Evolutionary conservation across 2,113 vertebrate genomes (phyloP).

Genomic region (Delphinapterus leucas): DNA sequence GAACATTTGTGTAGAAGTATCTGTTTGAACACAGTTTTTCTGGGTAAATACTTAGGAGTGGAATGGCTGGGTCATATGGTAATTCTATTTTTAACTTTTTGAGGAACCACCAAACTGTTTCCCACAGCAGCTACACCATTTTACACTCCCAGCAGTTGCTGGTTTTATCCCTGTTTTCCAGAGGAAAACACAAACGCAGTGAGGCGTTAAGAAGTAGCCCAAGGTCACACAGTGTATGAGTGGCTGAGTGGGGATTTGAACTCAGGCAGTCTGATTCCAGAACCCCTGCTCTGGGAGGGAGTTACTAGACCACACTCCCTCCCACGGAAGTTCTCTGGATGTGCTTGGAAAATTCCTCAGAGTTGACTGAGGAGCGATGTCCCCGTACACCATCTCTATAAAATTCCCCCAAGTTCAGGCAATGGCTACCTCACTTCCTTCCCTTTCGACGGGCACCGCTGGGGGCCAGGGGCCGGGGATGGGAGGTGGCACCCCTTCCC

Average conservation of each 20-base stretch:
- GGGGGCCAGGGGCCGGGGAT: neutral
- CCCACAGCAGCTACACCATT: neutral
- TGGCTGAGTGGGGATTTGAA: neutral
- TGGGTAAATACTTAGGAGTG: neutral
- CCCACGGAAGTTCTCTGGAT: neutral
- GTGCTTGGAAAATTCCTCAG: neutral
- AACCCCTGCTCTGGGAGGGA: neutral
- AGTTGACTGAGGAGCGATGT: neutral
- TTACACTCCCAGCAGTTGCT: neutral
- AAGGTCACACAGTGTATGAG: neutral
- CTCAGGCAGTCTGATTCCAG: neutral
- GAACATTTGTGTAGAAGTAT: neutral
- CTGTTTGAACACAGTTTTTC: neutral
- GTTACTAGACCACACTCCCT: neutral
- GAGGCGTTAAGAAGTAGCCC: neutral
- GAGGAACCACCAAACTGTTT: neutral
- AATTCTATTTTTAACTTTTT: neutral
- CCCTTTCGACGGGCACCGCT: neutral
- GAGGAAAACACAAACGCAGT: neutral
- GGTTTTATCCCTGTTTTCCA: neutral
- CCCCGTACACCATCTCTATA: neutral
- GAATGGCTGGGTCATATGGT: neutral
- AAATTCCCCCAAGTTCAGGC: neutral
- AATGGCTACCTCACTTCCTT: neutral
- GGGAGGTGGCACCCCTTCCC: neutral